Conservation (phyloP, 2,888 invertebrate species). For the Vannuccia rotundouncinata region DNA sequence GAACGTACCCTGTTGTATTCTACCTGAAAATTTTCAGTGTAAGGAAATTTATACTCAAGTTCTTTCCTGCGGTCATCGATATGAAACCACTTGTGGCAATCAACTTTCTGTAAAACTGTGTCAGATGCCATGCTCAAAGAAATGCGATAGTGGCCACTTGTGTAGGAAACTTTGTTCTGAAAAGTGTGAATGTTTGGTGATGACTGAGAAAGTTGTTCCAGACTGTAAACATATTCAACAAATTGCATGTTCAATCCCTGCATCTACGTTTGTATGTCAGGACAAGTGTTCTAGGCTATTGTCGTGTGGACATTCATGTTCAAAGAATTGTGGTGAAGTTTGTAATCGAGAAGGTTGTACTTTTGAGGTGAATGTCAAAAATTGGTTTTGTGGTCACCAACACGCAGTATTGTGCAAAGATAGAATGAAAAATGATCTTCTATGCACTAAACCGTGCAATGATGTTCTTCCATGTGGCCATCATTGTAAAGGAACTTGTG, state of each 20-base stretch:
- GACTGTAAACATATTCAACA: background rate
- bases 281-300: constrained; percentile 37
- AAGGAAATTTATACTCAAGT: background rate
- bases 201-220: background rate
- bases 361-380: constrained; percentile 40
- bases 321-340: background rate
- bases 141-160: background rate
- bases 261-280: constrained; percentile 1
- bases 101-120: background rate
- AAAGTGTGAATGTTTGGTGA: background rate
- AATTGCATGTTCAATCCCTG: background rate
- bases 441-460: constrained; percentile 29
- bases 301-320: constrained; percentile 36
- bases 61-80: constrained; percentile 4
- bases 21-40: background rate
- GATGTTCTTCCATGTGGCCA: constrained; percentile 32
- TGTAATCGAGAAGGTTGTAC: background rate
- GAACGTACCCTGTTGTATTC: background rate
- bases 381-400: constrained; percentile 66
- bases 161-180: too few relatives aligned
- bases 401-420: constrained; percentile 59
- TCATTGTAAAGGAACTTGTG: constrained; percentile 8
- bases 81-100: background rate
- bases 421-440: background rate
- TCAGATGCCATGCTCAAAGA: background rate